Percentiles rank a stretch among this genome's conserved stretches.
Conservation (phyloP, 2,797 vertebrate genomes). For the Pygocentrus nattereri region DNA sequence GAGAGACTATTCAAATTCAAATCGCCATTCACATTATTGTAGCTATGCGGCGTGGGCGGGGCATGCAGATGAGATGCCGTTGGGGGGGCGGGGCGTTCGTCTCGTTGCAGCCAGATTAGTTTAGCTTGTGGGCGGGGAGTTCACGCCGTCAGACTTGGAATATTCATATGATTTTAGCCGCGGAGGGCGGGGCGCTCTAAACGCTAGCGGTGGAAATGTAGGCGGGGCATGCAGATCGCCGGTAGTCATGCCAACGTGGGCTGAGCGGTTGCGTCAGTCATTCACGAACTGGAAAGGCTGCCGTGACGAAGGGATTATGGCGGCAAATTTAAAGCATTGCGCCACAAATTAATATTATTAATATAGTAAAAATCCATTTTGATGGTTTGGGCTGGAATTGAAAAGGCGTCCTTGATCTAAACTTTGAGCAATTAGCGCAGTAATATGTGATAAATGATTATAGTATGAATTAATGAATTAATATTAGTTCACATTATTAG, state of each 20-base stretch:
- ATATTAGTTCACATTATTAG: too few relatives aligned
- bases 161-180: background rate
- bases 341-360: background rate
- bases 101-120: background rate
- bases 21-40: constrained; percentile 28
- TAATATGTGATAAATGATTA: too few relatives aligned
- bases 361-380: too few relatives aligned
- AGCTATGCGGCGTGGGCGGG: constrained; percentile 10
- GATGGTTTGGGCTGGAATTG: too few relatives aligned
- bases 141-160: background rate
- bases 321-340: background rate
- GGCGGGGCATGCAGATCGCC: background rate
- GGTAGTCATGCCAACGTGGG: background rate
- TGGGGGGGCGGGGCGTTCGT: background rate
- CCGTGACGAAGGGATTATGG: background rate
- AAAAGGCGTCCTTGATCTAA: too few relatives aligned
- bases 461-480: too few relatives aligned
- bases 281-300: background rate
- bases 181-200: background rate
- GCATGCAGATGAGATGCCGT: background rate
- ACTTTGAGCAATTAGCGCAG: too few relatives aligned
- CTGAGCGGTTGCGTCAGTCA: background rate
- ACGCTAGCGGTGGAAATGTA: background rate
- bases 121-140: background rate
- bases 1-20: background rate